These are phyloP conservation scores for Bucco capensis DNA, from an alignment of 2,113 vertebrate genomes.

Conservation along the genomic window DNA sequence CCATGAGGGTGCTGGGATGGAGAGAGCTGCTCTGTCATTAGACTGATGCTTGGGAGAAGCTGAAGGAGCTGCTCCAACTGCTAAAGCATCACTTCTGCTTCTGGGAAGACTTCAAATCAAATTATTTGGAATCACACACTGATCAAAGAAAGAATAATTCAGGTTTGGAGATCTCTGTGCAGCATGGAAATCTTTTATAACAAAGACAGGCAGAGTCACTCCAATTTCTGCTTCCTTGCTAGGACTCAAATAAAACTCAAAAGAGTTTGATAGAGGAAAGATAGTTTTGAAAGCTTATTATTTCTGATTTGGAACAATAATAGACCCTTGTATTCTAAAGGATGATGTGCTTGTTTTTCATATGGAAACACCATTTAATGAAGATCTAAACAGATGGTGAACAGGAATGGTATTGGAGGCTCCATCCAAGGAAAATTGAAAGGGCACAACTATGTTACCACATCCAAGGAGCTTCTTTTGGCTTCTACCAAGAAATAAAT, in stretches of 20 bases:
- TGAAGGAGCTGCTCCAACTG: neutral
- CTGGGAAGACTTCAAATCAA: neutral
- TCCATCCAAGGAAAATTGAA: slow-evolving; percentile 12
- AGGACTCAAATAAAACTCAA: neutral
- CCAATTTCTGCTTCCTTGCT: neutral
- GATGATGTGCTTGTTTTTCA: neutral
- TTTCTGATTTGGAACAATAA: neutral
- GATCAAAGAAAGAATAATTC: neutral
- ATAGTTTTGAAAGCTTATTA: neutral
- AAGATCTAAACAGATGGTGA: slow-evolving; percentile 37
- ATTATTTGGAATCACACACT: neutral
- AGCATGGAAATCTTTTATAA: neutral
- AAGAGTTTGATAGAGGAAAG: neutral
- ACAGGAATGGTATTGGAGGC: neutral
- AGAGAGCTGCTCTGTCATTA: neutral
- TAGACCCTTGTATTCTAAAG: neutral
- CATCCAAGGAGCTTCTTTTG: slow-evolving; percentile 24
- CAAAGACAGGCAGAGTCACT: neutral
- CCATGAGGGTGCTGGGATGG: neutral
- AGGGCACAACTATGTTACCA: slow-evolving; percentile 22
- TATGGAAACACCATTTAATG: slow-evolving; percentile 26
- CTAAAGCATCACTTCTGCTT: neutral
- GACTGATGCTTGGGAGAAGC: neutral
- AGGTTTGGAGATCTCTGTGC: neutral
- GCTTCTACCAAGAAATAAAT: neutral